Conservation (phyloP, 64 coral and sea anemone genomes). For the Dendronephthya gigantea region DNA sequence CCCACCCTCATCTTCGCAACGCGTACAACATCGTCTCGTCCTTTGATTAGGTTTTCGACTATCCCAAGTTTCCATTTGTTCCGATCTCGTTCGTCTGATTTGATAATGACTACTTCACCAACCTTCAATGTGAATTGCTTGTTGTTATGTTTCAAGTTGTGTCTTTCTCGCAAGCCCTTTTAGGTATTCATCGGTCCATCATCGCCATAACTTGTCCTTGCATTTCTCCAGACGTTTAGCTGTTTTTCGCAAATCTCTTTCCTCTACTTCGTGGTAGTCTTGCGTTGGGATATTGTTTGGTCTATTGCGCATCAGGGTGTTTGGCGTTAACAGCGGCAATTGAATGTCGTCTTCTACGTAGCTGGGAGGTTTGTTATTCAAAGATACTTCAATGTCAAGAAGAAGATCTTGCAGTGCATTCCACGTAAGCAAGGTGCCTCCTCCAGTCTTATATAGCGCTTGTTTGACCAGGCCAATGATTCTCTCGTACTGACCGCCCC, state of each 20-base stretch:
- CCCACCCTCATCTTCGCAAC: not conserved
- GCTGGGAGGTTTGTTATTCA: not conserved
- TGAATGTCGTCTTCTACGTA: not conserved
- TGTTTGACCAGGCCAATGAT: not conserved
- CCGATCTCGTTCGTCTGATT: too few relatives aligned
- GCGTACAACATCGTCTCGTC: not conserved
- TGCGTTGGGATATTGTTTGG: not conserved
- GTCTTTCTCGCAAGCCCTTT: not conserved
- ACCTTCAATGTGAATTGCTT: not conserved
- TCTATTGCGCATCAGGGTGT: not conserved
- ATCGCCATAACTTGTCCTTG: not conserved
- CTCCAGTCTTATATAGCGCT: not conserved
- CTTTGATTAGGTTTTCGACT: not conserved
- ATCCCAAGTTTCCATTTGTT: not conserved
- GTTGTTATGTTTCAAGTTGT: not conserved
- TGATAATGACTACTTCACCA: not conserved
- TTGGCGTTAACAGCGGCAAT: too few relatives aligned
- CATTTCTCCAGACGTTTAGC: not conserved
- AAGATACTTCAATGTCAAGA: not conserved
- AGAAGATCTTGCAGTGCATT: not conserved
- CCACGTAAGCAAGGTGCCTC: not conserved
- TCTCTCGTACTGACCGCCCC: not conserved
- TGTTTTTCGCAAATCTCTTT: not conserved
- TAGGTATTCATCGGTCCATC: not conserved
- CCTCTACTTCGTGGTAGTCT: not conserved